These are phyloP conservation scores for Chaenodraco wilsoni DNA, from an alignment of 2,797 vertebrate species.

Conservation along the genomic window DNA sequence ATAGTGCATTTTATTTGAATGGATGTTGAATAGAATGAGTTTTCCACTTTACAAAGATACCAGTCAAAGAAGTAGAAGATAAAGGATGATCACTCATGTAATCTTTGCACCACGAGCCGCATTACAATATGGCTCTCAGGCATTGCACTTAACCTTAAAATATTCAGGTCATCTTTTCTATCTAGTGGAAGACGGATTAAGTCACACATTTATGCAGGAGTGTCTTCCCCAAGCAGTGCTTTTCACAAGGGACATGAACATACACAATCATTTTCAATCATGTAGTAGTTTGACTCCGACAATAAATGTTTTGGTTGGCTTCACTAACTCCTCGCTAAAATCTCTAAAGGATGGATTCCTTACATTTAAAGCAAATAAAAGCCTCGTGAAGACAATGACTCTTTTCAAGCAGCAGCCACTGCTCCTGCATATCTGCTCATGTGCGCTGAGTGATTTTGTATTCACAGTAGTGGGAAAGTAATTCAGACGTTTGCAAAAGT, in stretches of 20 bases:
- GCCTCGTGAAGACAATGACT: slow-evolving; percentile 37
- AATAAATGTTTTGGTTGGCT: slow-evolving; percentile 62
- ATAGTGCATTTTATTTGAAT: slow-evolving; percentile 17
- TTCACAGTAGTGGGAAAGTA: slow-evolving; percentile 57
- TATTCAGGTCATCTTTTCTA: slow-evolving; percentile 37
- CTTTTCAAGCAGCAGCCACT: slow-evolving; percentile 48
- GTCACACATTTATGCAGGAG: slow-evolving; percentile 38
- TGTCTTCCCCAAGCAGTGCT: slow-evolving; percentile 47
- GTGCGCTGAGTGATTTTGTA: slow-evolving; percentile 53
- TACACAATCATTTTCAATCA: slow-evolving; percentile 43
- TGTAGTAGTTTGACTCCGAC: slow-evolving; percentile 33
- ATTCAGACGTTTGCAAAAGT: slow-evolving; percentile 44
- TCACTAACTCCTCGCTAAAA: slow-evolving; percentile 26
- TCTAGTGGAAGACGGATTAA: slow-evolving; percentile 12
- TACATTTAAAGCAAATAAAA: slow-evolving; percentile 47
- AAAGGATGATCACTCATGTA: not conserved
- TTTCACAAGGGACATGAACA: slow-evolving; percentile 49
- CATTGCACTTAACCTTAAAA: slow-evolving; percentile 15
- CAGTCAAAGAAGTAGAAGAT: slow-evolving; percentile 2
- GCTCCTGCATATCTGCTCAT: slow-evolving; percentile 54
- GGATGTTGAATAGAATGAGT: slow-evolving; percentile 15
- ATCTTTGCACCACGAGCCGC: slow-evolving; percentile 6
- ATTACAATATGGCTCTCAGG: not conserved
- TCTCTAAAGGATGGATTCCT: slow-evolving; percentile 21
- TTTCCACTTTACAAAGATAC: not conserved